Conservation (phyloP, 1,140 invertebrate species). For the Oryzaephilus surinamensis region DNA sequence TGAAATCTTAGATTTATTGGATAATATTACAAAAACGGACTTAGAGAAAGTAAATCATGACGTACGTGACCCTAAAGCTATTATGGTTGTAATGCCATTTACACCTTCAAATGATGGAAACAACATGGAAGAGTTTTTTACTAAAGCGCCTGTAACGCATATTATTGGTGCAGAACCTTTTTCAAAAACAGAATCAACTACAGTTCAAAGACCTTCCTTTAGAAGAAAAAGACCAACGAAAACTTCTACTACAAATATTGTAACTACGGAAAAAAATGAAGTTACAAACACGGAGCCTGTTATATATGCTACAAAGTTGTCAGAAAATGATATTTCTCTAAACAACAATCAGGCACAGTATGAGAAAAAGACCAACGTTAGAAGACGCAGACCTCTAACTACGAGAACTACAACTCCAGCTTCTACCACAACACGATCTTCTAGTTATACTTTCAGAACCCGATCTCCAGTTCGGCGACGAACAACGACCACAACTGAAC, state of each 20-base stretch:
- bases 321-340: too few species aligned
- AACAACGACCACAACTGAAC: too few species aligned
- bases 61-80: conserved; percentile 31
- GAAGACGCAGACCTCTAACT: background rate
- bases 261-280: background rate
- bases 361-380: too few species aligned
- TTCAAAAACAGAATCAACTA: conserved; percentile 9
- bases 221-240: conserved; percentile 2
- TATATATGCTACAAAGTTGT: background rate
- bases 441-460: background rate
- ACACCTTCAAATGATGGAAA: conserved; percentile 33
- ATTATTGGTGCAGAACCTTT: conserved; percentile 29
- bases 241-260: background rate
- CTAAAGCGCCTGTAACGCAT: conserved; percentile 42
- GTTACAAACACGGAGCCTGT: background rate
- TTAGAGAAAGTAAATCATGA: conserved; percentile 12
- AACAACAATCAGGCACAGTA: too few species aligned
- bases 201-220: conserved; percentile 2
- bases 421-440: background rate
- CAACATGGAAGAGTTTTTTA: conserved; percentile 42
- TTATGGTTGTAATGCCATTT: conserved; percentile 47
- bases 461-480: conserved; percentile 1
- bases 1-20: conserved; percentile 45
- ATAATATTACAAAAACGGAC: conserved; percentile 42
- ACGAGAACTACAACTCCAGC: background rate